These are phyloP conservation scores for Melanotaenia trifasciata DNA, from an alignment of 2,797 vertebrate genomes.

Conservation along the genomic window DNA sequence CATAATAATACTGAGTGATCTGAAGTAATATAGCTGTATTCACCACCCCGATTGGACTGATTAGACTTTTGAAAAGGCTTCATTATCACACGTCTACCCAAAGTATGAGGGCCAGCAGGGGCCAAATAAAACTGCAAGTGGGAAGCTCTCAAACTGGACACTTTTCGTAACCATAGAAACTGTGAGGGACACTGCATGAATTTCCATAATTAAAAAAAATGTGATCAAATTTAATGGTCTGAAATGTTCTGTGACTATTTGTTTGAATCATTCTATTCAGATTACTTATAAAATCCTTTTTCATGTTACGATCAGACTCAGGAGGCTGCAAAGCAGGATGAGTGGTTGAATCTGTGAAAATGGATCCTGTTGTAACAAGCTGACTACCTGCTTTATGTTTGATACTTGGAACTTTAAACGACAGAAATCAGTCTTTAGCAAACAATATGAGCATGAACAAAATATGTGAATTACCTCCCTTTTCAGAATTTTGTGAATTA, in stretches of 20 bases:
- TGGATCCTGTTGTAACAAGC: no score
- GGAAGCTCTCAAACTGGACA: constrained; percentile 2
- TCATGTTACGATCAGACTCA: neutral
- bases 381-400: neutral
- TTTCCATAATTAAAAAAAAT: constrained; percentile 23
- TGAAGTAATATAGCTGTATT: neutral
- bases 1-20: neutral
- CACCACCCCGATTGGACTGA: constrained; percentile 1
- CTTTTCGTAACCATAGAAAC: constrained; percentile 45
- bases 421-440: neutral
- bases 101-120: constrained; percentile 9
- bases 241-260: constrained; percentile 12
- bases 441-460: neutral
- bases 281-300: constrained; percentile 4
- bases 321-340: neutral
- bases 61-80: constrained; percentile 9
- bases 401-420: neutral
- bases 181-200: constrained; percentile 1
- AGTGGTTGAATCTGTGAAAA: no score
- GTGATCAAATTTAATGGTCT: neutral
- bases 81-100: constrained; percentile 3
- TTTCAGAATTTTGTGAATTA: neutral
- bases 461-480: neutral
- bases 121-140: constrained; percentile 13
- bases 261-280: neutral